Percentiles rank a stretch among this genome's conserved stretches.
These are phyloP conservation scores for Stegostoma tigrinum DNA, from an alignment of 2,113 vertebrate genomes.

Conservation along the genomic window DNA sequence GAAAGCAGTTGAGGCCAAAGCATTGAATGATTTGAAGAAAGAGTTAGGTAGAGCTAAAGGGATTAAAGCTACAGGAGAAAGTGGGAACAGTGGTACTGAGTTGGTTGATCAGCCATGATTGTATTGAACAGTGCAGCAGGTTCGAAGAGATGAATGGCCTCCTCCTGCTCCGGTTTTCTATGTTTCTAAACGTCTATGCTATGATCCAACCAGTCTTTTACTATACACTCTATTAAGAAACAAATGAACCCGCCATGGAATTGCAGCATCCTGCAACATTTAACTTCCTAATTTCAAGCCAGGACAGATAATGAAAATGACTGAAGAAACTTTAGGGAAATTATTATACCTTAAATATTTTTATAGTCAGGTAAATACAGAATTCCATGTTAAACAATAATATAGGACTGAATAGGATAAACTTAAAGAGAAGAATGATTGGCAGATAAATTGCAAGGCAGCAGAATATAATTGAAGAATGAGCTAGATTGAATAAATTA, in stretches of 20 bases:
- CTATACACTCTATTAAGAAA: background rate
- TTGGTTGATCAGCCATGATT: no score
- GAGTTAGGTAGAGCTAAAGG: no score
- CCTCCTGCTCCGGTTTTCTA: no score
- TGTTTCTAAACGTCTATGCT: no score
- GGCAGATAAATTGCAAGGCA: background rate
- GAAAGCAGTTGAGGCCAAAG: no score
- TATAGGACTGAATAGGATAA: background rate
- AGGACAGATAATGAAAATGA: background rate
- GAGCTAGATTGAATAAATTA: background rate
- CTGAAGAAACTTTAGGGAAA: background rate
- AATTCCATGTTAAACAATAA: background rate
- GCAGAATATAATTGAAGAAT: background rate
- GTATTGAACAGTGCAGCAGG: no score
- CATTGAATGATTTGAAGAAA: no score
- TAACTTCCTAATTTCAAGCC: background rate
- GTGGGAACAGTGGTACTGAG: no score
- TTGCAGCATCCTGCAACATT: background rate
- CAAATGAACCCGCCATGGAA: background rate
- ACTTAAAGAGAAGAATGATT: background rate
- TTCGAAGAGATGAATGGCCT: no score
- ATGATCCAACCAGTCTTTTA: background rate
- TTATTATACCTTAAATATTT: background rate
- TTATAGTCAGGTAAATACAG: background rate
- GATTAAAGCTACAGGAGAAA: no score